phyloP scores from a whole-genome alignment of 1,140 invertebrate genomes.

The Dryas iulia region DNA sequence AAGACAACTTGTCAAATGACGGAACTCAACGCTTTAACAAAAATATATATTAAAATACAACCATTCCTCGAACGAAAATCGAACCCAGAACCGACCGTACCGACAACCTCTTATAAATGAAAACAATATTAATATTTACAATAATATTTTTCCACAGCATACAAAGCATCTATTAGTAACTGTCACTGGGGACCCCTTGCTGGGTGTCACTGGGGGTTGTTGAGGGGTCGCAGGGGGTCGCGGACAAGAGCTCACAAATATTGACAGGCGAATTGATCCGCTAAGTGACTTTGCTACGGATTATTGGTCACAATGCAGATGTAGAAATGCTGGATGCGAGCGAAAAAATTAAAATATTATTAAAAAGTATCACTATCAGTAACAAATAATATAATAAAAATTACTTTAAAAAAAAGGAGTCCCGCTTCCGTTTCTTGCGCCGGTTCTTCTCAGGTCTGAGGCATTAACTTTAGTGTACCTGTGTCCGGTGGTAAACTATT shows the following conservation, averaged over 20 bases:
- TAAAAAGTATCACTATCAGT: no score
- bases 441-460: no score
- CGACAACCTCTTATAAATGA: neutral
- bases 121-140: neutral
- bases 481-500: no score
- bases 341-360: neutral
- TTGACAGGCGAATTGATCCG: slow-evolving; percentile 7
- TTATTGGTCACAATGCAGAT: neutral
- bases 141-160: neutral
- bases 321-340: neutral
- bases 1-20: no score
- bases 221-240: neutral
- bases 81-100: no score
- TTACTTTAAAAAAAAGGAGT: no score
- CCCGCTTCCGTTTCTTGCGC: no score
- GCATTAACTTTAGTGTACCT: no score
- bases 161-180: neutral
- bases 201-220: neutral
- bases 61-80: no score
- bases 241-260: neutral
- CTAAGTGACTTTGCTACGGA: slow-evolving; percentile 7
- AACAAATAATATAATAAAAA: no score
- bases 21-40: no score
- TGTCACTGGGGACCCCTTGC: neutral
- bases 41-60: no score